phyloP scores from a whole-genome alignment of 2,888 invertebrate genomes.

The Mystacides longicornis region DNA sequence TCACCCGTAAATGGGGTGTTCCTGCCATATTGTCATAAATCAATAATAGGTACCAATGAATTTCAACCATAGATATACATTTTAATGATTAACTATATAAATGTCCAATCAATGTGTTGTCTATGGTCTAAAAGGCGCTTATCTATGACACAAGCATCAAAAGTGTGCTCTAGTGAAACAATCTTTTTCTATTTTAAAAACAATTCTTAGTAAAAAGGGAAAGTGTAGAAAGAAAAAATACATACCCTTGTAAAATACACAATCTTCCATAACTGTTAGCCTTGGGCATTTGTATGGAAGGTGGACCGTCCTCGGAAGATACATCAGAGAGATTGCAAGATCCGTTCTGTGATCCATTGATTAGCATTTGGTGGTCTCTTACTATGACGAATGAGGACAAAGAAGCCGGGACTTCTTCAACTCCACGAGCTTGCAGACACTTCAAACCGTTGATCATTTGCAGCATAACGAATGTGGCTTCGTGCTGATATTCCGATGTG shows the following conservation, averaged over 20 bases:
- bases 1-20: no score
- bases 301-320: conserved; percentile 40
- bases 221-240: no score
- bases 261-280: conserved; percentile 53
- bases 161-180: no score
- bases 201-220: no score
- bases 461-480: conserved; percentile 70
- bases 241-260: conserved; percentile 68
- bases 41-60: no score
- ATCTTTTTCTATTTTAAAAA: no score
- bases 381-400: conserved; percentile 66
- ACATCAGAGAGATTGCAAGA: conserved; percentile 31
- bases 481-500: conserved; percentile 49
- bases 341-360: conserved; percentile 19
- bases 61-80: no score
- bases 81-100: no score
- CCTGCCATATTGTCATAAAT: no score
- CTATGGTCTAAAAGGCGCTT: no score
- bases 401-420: conserved; percentile 68
- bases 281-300: conserved; percentile 44
- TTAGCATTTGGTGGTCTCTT: conserved; percentile 44
- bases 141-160: no score
- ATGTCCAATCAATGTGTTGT: no score
- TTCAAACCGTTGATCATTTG: conserved; percentile 77
- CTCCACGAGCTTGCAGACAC: conserved; percentile 73